Percentiles rank a stretch among this genome's conserved stretches.
Conservation (phyloP, 92 coral and sea anemone genomes). For the Actinernus sp. region DNA sequence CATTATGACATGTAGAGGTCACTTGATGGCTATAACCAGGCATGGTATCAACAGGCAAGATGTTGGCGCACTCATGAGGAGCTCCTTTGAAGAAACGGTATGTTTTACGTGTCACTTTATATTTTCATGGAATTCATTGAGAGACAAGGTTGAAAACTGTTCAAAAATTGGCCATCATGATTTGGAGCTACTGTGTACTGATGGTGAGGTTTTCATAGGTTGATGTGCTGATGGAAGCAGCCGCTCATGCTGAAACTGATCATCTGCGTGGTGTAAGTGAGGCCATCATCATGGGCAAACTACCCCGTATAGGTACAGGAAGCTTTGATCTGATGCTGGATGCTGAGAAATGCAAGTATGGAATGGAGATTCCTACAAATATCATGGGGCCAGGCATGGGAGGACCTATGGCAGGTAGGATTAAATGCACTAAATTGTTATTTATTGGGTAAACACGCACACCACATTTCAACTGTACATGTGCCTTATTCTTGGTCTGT, state of each 20-base stretch:
- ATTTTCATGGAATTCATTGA: too few species aligned
- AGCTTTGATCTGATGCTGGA: conserved; percentile 99
- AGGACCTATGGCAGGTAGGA: conserved; percentile 89
- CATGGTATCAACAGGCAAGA: conserved; percentile 98
- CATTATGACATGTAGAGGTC: conserved; percentile 98
- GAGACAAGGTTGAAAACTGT: neutral
- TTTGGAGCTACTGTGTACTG: neutral
- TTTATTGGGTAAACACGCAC: too few species aligned
- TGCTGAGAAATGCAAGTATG: conserved; percentile 97
- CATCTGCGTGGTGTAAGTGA: conserved; percentile 95
- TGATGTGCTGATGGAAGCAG: conserved; percentile 94
- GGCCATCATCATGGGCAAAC: conserved; percentile 92
- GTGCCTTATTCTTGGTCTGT: too few species aligned
- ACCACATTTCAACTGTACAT: too few species aligned
- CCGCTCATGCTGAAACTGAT: conserved; percentile 90
- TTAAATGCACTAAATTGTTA: too few species aligned
- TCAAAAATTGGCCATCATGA: too few species aligned
- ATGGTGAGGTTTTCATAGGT: conserved; percentile 51
- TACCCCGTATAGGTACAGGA: conserved; percentile 95
- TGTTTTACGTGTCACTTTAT: too few species aligned
- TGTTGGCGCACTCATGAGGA: conserved; percentile 97
- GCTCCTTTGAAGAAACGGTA: conserved; percentile 99
- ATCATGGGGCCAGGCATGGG: conserved; percentile 98
- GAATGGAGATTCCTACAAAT: conserved; percentile 99
- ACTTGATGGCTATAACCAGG: conserved; percentile 97